Conservation (phyloP, 2,113 vertebrate species). For the Calypte anna region DNA sequence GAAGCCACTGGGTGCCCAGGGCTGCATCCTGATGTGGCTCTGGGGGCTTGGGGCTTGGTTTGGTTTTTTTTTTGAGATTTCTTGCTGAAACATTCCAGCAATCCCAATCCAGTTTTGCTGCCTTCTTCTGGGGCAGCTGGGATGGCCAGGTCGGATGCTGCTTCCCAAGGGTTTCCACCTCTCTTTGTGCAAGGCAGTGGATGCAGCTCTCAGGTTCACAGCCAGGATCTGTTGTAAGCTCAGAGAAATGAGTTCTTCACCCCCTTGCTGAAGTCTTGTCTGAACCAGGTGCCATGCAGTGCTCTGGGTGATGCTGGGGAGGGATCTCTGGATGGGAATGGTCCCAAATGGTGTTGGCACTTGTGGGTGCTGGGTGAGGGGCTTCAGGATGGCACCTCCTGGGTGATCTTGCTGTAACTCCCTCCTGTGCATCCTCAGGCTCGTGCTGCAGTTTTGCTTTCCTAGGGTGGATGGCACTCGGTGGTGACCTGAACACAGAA, state of each 20-base stretch:
- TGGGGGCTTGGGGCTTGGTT: background rate
- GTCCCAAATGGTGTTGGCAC: background rate
- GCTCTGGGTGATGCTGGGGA: background rate
- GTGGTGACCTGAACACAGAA: accelerated
- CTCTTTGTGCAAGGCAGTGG: background rate
- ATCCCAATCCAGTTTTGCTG: background rate
- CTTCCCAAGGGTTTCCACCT: background rate
- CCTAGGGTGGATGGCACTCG: background rate
- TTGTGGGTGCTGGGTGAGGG: accelerated
- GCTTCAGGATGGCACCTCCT: background rate
- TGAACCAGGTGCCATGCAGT: background rate
- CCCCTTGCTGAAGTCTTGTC: background rate
- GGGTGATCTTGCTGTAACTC: background rate
- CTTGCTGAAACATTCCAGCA: background rate
- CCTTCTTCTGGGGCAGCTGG: background rate
- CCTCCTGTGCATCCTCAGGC: accelerated
- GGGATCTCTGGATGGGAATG: background rate
- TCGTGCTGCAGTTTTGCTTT: accelerated
- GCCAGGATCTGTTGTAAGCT: background rate
- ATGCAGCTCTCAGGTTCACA: background rate
- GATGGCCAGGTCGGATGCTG: background rate
- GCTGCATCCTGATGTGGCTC: background rate
- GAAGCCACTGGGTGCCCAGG: no score
- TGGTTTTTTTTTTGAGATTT: background rate
- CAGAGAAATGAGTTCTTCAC: background rate